Conservation (phyloP, 1,140 invertebrate genomes). For the Cotesia typhae region DNA sequence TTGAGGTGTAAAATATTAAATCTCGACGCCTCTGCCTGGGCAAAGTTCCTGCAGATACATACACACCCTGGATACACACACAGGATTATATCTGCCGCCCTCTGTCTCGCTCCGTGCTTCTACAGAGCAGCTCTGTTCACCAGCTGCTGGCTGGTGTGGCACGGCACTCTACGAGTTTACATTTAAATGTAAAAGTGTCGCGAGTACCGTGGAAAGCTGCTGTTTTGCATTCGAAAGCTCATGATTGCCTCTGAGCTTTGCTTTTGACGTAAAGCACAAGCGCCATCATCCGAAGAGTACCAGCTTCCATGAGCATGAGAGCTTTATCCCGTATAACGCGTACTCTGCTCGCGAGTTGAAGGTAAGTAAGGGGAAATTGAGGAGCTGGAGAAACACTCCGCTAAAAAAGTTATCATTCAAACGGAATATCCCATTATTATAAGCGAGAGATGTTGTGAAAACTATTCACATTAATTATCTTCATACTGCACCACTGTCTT, state of each 20-base stretch:
- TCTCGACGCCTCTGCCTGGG: slow-evolving; percentile 52
- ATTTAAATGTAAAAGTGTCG: slow-evolving; percentile 67
- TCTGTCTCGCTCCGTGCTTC: slow-evolving; percentile 26
- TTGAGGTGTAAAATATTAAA: slow-evolving; percentile 68
- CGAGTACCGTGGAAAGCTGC: slow-evolving; percentile 58
- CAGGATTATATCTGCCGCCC: neutral
- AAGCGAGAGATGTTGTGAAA: neutral
- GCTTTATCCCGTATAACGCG: neutral
- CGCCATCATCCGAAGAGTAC: slow-evolving; percentile 30
- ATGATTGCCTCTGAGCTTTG: slow-evolving; percentile 67
- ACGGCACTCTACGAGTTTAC: slow-evolving; percentile 63
- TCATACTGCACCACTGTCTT: neutral
- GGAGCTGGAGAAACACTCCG: no score
- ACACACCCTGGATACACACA: neutral
- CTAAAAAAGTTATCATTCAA: neutral
- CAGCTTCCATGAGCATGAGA: slow-evolving; percentile 14
- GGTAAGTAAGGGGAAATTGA: no score
- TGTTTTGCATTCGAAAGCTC: slow-evolving; percentile 68
- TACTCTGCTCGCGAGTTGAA: neutral
- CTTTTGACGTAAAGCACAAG: slow-evolving; percentile 54
- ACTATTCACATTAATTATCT: neutral
- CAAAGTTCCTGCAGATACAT: slow-evolving; percentile 7
- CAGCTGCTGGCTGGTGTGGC: neutral
- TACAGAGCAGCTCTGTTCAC: slow-evolving; percentile 18
- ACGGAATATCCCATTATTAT: slow-evolving; percentile 7